Conservation (phyloP, 2,888 invertebrate genomes). For the Mythimna vitellina region DNA sequence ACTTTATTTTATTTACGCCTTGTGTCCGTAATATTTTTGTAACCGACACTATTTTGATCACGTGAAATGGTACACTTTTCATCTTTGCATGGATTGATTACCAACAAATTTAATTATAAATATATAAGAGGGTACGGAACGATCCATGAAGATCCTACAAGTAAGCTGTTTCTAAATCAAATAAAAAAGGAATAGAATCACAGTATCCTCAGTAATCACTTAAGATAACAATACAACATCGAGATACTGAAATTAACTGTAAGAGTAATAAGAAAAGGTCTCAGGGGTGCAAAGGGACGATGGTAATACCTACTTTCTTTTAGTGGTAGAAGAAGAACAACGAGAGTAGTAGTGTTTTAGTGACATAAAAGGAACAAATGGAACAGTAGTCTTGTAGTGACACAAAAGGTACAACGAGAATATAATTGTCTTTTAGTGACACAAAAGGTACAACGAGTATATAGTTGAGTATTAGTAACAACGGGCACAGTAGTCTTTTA, state of each 20-base stretch:
- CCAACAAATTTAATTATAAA: too few species aligned
- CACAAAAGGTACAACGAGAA: too few species aligned
- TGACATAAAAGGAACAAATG: not conserved
- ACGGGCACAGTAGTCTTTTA: too few species aligned
- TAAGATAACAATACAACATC: constrained; percentile 18
- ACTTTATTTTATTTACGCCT: too few species aligned
- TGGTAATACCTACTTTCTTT: constrained; percentile 25
- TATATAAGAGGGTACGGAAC: too few species aligned
- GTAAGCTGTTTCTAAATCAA: not conserved
- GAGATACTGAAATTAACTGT: constrained; percentile 26
- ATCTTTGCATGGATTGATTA: too few species aligned
- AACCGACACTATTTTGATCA: too few species aligned
- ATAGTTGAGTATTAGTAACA: not conserved
- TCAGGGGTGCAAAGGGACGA: constrained; percentile 1
- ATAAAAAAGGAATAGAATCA: not conserved
- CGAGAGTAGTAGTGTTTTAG: too few species aligned
- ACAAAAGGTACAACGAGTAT: not conserved
- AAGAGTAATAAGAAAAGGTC: constrained; percentile 31
- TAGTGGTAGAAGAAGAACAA: not conserved
- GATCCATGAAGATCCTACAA: not conserved
- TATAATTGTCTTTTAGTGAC: too few species aligned
- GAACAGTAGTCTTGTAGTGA: not conserved
- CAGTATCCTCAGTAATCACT: constrained; percentile 23
- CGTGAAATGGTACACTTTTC: too few species aligned
- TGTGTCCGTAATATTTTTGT: too few species aligned